phyloP scores from a whole-genome alignment of 2,797 vertebrate genomes.

The Hippocampus kuda region DNA sequence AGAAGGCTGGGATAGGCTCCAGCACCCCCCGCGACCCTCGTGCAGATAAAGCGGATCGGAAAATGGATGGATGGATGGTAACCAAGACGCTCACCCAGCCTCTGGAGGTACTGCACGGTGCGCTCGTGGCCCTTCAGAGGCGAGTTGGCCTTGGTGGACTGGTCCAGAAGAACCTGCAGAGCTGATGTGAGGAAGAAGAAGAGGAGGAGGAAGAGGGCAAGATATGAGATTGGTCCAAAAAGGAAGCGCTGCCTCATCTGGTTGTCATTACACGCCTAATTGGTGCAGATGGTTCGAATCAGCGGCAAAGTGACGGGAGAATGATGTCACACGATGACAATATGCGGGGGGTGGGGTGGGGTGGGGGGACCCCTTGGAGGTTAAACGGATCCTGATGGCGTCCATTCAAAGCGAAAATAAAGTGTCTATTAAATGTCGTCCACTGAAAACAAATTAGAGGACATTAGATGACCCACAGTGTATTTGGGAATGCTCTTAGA shows the following conservation, averaged over 20 bases:
- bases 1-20: no score
- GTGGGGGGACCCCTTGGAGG: not conserved
- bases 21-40: no score
- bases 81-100: conserved; percentile 71
- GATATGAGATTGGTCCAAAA: not conserved
- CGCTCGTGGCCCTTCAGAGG: conserved; percentile 96
- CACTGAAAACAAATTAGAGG: conserved; percentile 1
- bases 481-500: no score
- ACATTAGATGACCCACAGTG: no score
- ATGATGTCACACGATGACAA: conserved; percentile 36
- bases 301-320: not conserved
- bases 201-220: no score
- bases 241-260: conserved; percentile 11
- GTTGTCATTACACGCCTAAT: conserved; percentile 18
- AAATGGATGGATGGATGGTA: no score
- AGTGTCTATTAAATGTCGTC: conserved; percentile 8
- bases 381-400: not conserved
- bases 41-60: no score
- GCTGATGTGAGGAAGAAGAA: conserved; percentile 55
- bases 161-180: conserved; percentile 91
- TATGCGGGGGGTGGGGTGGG: not conserved
- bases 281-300: conserved; percentile 13
- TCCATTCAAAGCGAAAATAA: conserved; percentile 16
- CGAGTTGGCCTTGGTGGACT: conserved; percentile 97
- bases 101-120: conserved; percentile 94